Base-by-base conservation (phyloP, 2,113 vertebrate genomes). In the Laterallus jamaicensis region DNA sequence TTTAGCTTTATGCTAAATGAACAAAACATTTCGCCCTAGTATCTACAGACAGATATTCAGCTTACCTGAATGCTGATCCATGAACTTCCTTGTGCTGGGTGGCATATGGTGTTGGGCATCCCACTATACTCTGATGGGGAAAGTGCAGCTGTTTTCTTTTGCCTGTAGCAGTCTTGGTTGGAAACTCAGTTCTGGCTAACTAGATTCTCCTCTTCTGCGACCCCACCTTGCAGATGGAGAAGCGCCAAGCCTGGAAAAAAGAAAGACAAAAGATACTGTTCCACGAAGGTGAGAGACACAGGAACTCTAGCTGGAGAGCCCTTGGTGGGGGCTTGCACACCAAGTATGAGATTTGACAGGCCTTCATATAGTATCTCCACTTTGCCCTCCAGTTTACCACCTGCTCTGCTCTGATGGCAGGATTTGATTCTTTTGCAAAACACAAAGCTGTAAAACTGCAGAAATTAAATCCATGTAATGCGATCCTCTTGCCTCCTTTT, bases 401-500 rank as follows among this genome's bases (percentile, higher is more conserved):
- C 80, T 90, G 80, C 88, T 95, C 71, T 73, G 67, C 79, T 86
- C 56, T 62, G 66, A 54, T 82, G 83, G 71, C 80, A 84, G 54
- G 69, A 90, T 77, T 92, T 49, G 64, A 75, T 71, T 96, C 90
- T 88, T 92, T 75, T 74, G 42, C 69, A 93, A 88, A 94, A 88
- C 68, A 93, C 39, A 88, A 82, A 92, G 82, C 88, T 90, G 82
- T 90, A 92, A 94, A 94, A 90, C 76, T 84, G 73, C 64, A 86
- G 80, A 90, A 95, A 96, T 97, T 75, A 94, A 96, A 95, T 78
- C 68, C 54, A 31, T n/a, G 73, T 35, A 86, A 82, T 37, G 20
- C 3, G 4, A 88, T 96, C 60, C 66, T 75, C 80, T 90, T 81
- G 90, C 76, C 49, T 95, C 13, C 54, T 93, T 90, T 93, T 94